Percentiles rank a stretch among this genome's conserved stretches.
phyloP scores from a whole-genome alignment of 2,888 invertebrate species.

The Lobophora halterata region DNA sequence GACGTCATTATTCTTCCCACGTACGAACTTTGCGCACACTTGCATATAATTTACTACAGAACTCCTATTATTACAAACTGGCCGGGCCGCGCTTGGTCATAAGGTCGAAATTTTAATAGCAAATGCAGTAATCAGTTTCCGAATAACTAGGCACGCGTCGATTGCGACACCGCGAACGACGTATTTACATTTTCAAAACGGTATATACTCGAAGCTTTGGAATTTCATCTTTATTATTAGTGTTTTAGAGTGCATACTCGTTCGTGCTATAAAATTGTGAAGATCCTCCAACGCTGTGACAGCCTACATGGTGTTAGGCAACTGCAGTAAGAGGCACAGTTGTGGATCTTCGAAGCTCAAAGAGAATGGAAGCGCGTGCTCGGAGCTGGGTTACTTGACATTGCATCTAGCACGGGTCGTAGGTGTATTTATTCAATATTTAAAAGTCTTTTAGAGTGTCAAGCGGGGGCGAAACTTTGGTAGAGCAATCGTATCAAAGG shows the following conservation, averaged over 20 bases:
- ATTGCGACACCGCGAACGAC: constrained; percentile 62
- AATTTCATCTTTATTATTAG: constrained; percentile 30
- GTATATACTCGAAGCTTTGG: constrained; percentile 32
- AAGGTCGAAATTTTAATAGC: constrained; percentile 40
- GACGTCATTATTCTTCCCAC: constrained; percentile 44
- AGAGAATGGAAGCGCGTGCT: constrained; percentile 21
- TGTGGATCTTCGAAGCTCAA: constrained; percentile 31
- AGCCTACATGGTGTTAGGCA: constrained; percentile 70
- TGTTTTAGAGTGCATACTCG: constrained; percentile 37
- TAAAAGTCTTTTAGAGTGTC: constrained; percentile 51
- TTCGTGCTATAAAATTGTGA: constrained; percentile 35
- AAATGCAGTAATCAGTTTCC: constrained; percentile 15
- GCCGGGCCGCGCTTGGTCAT: constrained; percentile 5
- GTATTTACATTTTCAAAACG: constrained; percentile 54
- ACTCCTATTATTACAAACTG: constrained; percentile 12
- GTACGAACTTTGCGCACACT: constrained; percentile 43
- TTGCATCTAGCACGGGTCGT: constrained; percentile 46
- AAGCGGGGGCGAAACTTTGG: constrained; percentile 57
- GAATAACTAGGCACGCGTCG: constrained; percentile 60
- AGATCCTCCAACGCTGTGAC: constrained; percentile 52
- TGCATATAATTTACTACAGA: constrained; percentile 22
- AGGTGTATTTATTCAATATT: constrained; percentile 67
- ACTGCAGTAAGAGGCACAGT: constrained; percentile 52
- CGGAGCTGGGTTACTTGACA: constrained; percentile 44
- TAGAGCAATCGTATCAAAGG: constrained; percentile 65